A percentile compares a stretch with the other conserved stretches of the same genome.
Evolutionary conservation across 2,888 invertebrate species (phyloP).

Genomic region (Augiades crinisus): DNA sequence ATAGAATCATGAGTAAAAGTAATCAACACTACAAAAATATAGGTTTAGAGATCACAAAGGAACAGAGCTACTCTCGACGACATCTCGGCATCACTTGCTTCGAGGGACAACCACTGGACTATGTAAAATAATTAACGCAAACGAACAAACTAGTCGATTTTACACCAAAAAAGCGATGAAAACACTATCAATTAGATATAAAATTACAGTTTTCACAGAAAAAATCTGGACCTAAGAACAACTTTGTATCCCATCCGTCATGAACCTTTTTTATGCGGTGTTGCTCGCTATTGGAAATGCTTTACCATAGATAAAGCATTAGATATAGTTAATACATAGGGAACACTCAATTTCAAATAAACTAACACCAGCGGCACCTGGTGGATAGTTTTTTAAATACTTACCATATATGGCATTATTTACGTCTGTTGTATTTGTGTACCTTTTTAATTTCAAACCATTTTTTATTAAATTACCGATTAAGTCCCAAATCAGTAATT

Average conservation of each 20-base stretch:
- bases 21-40: constrained; percentile 33
- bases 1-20: constrained; percentile 1
- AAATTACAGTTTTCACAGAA: constrained; percentile 1
- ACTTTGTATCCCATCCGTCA: constrained; percentile 17
- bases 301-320: too few relatives aligned
- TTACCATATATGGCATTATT: too few relatives aligned
- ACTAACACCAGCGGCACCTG: too few relatives aligned
- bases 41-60: constrained; percentile 73
- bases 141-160: not conserved
- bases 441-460: too few relatives aligned
- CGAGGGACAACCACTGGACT: not conserved
- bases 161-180: not conserved
- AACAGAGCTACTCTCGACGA: constrained; percentile 47
- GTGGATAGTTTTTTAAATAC: too few relatives aligned
- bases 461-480: too few relatives aligned
- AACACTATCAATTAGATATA: not conserved
- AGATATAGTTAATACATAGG: too few relatives aligned
- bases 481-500: too few relatives aligned
- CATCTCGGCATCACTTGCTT: constrained; percentile 16
- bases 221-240: constrained; percentile 1
- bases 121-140: not conserved
- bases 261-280: too few relatives aligned
- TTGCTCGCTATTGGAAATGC: too few relatives aligned
- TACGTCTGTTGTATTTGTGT: too few relatives aligned
- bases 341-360: too few relatives aligned